Evolutionary conservation across 2,113 vertebrate genomes (phyloP).

Genomic region (Illadopsis cleaveri): DNA sequence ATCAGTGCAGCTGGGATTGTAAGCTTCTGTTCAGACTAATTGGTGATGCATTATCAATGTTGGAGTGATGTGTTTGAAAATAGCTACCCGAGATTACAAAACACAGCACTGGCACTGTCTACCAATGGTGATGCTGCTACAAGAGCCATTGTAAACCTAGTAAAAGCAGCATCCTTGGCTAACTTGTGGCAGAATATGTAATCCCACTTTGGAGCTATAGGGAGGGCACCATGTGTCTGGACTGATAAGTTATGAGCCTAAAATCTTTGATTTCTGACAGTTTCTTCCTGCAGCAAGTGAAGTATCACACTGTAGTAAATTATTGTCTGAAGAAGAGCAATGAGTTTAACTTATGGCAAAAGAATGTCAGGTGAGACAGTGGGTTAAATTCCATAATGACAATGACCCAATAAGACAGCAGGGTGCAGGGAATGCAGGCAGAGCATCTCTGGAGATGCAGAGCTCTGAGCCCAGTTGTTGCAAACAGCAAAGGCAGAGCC

Average conservation of each 20-base stretch:
- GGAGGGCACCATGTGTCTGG: background rate
- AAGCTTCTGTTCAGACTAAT: background rate
- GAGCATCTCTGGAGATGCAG: background rate
- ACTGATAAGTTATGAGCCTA: background rate
- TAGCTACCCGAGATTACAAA: background rate
- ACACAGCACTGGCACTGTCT: background rate
- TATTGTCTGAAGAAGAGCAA: background rate
- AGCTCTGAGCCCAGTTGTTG: background rate
- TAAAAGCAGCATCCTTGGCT: background rate
- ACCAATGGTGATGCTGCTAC: rapidly evolving
- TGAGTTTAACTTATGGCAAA: background rate
- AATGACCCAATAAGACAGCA: background rate
- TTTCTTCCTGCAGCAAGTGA: background rate
- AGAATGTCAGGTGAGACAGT: background rate
- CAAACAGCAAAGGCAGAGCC: background rate
- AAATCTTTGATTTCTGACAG: background rate
- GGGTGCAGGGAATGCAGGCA: background rate
- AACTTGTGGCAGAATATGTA: background rate
- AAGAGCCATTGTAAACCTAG: background rate
- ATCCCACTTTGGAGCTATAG: background rate
- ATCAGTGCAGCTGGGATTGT: background rate
- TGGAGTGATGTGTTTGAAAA: conserved; percentile 12
- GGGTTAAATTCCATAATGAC: background rate
- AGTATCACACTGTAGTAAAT: background rate
- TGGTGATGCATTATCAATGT: background rate